phyloP scores from a whole-genome alignment of 2,797 vertebrate genomes.

The Pseudopleuronectes americanus region DNA sequence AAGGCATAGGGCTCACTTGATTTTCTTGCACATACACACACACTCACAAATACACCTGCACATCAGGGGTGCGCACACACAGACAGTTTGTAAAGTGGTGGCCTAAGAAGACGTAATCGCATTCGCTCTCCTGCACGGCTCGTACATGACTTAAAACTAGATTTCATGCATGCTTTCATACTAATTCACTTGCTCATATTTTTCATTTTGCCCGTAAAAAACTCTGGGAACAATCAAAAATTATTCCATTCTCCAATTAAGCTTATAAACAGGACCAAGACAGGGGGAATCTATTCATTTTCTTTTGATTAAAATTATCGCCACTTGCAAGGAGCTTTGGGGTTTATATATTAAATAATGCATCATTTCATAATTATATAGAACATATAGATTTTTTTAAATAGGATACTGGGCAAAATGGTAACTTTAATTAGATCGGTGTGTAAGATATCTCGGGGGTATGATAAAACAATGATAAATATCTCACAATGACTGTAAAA shows the following conservation, averaged over 20 bases:
- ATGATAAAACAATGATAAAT: conserved; percentile 88
- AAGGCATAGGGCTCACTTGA: conserved; percentile 44
- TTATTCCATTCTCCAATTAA: conserved; percentile 81
- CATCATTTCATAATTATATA: conserved; percentile 90
- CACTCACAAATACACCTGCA: conserved; percentile 1
- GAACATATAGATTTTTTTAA: conserved; percentile 90
- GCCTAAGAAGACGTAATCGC: conserved; percentile 75
- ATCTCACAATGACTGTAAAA: conserved; percentile 84
- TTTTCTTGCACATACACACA: conserved; percentile 16
- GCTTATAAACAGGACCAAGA: conserved; percentile 83
- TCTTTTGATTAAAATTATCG: conserved; percentile 87
- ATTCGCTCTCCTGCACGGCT: conserved; percentile 76
- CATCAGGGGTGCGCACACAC: conserved; percentile 12
- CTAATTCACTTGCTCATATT: conserved; percentile 75
- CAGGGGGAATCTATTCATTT: conserved; percentile 84
- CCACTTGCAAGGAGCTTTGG: conserved; percentile 84
- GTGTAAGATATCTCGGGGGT: conserved; percentile 88
- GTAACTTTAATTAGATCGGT: conserved; percentile 87
- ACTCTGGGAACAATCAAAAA: conserved; percentile 73
- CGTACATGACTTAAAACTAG: conserved; percentile 81
- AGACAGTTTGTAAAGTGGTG: conserved; percentile 69
- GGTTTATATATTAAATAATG: conserved; percentile 89
- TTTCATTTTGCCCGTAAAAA: conserved; percentile 78
- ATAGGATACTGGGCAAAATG: conserved; percentile 84
- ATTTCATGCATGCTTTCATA: conserved; percentile 84